phyloP scores from a whole-genome alignment of 2,113 vertebrate genomes.

The Dasyurus viverrinus region DNA sequence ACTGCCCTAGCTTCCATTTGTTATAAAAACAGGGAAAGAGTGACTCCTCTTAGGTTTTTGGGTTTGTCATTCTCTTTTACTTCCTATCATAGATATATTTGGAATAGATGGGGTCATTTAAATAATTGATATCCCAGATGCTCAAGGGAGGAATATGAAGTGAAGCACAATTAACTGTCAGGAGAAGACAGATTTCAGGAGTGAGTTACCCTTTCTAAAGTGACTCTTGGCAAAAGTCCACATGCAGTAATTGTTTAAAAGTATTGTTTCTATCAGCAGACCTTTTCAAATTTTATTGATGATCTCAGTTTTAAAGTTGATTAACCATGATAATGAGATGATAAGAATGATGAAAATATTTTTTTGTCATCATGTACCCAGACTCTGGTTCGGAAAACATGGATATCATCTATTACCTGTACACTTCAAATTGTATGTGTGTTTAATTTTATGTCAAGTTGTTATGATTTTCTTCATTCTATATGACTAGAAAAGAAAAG shows the following conservation, averaged over 20 bases:
- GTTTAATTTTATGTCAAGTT: neutral
- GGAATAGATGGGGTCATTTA: neutral
- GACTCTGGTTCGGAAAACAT: neutral
- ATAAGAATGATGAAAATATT: neutral
- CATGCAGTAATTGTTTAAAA: accelerated
- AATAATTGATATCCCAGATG: neutral
- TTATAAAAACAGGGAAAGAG: conserved; percentile 46
- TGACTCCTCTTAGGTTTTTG: conserved; percentile 56
- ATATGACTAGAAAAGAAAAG: neutral
- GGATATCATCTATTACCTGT: neutral
- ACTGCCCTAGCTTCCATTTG: conserved; percentile 49
- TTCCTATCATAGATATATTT: neutral
- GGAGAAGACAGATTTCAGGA: neutral
- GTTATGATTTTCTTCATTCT: neutral
- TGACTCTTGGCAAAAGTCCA: neutral
- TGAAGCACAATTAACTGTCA: neutral
- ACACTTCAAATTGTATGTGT: neutral
- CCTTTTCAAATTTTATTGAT: neutral
- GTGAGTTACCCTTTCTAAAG: neutral
- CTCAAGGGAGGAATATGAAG: neutral
- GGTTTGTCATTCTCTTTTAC: neutral
- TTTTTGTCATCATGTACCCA: neutral
- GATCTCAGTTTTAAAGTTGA: neutral
- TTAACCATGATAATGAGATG: neutral
- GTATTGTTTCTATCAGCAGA: neutral